Conservation (phyloP, 2,797 vertebrate genomes). For the Eupleurogrammus muticus region DNA sequence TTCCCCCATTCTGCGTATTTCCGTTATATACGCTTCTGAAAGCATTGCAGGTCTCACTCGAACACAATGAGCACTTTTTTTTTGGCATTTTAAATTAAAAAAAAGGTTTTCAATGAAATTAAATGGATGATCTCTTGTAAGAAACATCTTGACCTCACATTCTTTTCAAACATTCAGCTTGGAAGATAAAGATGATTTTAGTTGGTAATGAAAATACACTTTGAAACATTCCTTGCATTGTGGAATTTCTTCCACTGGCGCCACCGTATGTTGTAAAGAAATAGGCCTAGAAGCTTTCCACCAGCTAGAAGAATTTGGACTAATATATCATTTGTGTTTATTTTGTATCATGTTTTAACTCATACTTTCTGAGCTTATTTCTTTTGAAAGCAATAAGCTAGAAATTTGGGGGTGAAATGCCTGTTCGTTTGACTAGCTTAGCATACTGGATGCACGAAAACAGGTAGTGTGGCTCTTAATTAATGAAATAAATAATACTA, state of each 20-base stretch:
- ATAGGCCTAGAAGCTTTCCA: not conserved
- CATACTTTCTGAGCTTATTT: not conserved
- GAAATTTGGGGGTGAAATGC: not conserved
- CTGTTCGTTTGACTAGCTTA: not conserved
- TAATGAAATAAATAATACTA: no score
- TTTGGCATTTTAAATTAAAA: slow-evolving; percentile 3
- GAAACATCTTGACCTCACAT: slow-evolving; percentile 12
- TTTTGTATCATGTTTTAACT: not conserved
- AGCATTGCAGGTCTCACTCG: not conserved
- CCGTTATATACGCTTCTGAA: not conserved
- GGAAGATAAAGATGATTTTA: slow-evolving; percentile 2
- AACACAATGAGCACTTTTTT: not conserved
- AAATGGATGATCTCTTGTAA: slow-evolving; percentile 18
- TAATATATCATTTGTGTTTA: not conserved
- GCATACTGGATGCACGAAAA: not conserved
- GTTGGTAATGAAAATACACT: not conserved
- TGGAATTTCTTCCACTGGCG: not conserved
- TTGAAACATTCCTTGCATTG: not conserved
- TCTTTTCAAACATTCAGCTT: slow-evolving; percentile 7
- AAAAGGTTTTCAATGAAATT: slow-evolving; percentile 1
- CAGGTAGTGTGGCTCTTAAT: no score
- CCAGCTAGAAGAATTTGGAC: not conserved
- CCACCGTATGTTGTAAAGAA: no score
- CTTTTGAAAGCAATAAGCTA: not conserved
- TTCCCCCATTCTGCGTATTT: slow-evolving; percentile 23